Percentiles rank a stretch among this genome's conserved stretches.
Conservation (phyloP, 2,113 vertebrate species). For the Mirza zaza region DNA sequence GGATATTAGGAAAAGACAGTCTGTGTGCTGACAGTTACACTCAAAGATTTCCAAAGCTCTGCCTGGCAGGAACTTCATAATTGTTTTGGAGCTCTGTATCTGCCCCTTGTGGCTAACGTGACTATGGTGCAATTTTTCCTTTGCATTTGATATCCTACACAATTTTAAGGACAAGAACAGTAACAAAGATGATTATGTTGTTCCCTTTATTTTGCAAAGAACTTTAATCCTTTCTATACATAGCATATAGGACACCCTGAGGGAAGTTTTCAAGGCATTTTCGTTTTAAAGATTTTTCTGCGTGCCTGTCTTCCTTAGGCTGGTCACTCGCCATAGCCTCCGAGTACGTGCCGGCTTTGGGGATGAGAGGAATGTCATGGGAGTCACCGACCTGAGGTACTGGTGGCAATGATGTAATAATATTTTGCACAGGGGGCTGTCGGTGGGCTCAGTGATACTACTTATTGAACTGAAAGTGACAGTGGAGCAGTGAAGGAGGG, state of each 20-base stretch:
- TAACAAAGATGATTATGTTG: too few relatives aligned
- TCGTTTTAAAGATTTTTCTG: not conserved
- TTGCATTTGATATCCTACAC: not conserved
- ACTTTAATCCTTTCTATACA: not conserved
- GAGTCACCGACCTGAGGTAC: accelerated
- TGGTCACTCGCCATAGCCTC: not conserved
- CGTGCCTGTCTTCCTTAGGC: not conserved
- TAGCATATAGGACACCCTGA: too few relatives aligned
- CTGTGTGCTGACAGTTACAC: not conserved
- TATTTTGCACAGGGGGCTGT: accelerated
- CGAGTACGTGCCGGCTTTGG: not conserved
- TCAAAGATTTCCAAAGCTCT: not conserved
- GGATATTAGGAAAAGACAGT: not conserved
- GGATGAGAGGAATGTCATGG: not conserved
- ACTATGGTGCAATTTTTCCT: not conserved
- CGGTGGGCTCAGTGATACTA: not conserved
- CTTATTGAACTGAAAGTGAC: not conserved
- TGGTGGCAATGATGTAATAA: accelerated
- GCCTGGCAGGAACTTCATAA: accelerated
- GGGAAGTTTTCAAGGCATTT: not conserved
- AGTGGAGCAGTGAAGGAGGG: not conserved
- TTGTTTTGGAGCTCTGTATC: not conserved
- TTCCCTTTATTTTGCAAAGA: not conserved
- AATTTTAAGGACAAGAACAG: not conserved
- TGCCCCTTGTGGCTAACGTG: not conserved